A percentile compares a stretch with the other conserved stretches of the same genome.
Evolutionary conservation across 2,113 vertebrate species (phyloP).

Genomic region (Percina caprodes): DNA sequence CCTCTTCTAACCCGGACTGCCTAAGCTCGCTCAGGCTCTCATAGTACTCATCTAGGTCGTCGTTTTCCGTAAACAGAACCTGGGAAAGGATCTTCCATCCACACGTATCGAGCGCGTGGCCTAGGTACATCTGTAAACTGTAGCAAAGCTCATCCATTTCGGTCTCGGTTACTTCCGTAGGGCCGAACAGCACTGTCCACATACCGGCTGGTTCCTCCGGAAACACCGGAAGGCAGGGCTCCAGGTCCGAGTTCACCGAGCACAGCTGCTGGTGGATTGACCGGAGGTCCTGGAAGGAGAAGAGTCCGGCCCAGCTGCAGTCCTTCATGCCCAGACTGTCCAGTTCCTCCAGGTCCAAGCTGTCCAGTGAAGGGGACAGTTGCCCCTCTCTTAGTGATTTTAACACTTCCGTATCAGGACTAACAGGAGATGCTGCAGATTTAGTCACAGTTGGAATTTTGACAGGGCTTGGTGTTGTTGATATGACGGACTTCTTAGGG

Average conservation of each 20-base stretch:
- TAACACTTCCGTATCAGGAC: conserved; percentile 82
- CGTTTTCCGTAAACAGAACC: conserved; percentile 93
- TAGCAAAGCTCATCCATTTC: conserved; percentile 89
- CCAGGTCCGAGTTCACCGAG: conserved; percentile 92
- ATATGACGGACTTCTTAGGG: conserved; percentile 16
- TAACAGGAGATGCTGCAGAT: conserved; percentile 27
- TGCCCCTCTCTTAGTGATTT: conserved; percentile 77
- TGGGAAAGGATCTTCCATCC: conserved; percentile 98
- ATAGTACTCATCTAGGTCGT: conserved; percentile 96
- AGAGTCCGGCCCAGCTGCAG: conserved; percentile 97
- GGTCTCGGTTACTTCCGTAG: conserved; percentile 82
- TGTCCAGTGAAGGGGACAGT: conserved; percentile 57
- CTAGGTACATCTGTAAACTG: conserved; percentile 91
- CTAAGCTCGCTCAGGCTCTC: conserved; percentile 96
- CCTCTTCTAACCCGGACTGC: conserved; percentile 94
- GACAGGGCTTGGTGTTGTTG: conserved; percentile 47
- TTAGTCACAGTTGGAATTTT: conserved; percentile 53
- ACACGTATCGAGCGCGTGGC: conserved; percentile 93
- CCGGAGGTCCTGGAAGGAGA: conserved; percentile 94
- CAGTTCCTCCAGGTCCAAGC: conserved; percentile 71
- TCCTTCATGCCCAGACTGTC: conserved; percentile 84
- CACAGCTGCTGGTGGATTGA: conserved; percentile 93
- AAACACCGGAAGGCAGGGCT: conserved; percentile 91
- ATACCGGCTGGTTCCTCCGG: conserved; percentile 93
- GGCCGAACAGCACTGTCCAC: conserved; percentile 94